These are phyloP conservation scores for Agrypnia vestita DNA, from an alignment of 1,140 invertebrate species.

Conservation along the genomic window DNA sequence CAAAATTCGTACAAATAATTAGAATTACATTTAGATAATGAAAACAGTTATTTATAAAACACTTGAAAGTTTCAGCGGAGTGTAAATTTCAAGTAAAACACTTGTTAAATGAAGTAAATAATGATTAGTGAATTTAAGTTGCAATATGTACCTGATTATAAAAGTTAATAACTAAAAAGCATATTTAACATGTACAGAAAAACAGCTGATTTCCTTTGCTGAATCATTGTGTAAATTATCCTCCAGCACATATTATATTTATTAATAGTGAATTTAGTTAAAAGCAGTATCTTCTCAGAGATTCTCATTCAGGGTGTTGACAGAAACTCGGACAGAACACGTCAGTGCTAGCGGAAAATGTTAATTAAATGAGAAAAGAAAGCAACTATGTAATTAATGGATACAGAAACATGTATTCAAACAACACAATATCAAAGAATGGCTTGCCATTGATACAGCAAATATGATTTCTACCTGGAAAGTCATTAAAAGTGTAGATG, in stretches of 20 bases:
- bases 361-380: conserved; percentile 25
- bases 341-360: conserved; percentile 22
- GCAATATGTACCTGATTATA: neutral
- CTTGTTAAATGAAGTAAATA: neutral
- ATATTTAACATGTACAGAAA: conserved; percentile 27
- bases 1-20: no score
- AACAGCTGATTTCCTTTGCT: neutral
- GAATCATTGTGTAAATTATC: neutral
- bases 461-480: conserved; percentile 34
- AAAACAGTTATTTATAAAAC: no score
- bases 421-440: conserved; percentile 26
- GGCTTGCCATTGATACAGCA: conserved; percentile 6
- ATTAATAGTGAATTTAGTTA: neutral
- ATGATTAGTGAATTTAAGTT: neutral
- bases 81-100: no score
- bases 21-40: no score
- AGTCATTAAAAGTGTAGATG: conserved; percentile 23
- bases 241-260: neutral
- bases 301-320: conserved; percentile 15
- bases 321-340: conserved; percentile 15
- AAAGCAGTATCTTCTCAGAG: conserved; percentile 16
- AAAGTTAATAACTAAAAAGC: conserved; percentile 21
- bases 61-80: no score
- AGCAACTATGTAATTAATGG: conserved; percentile 15
- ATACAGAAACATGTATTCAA: conserved; percentile 35